Evolutionary conservation across 2,797 vertebrate genomes (phyloP).

Genomic region (Austrolebias charrua): DNA sequence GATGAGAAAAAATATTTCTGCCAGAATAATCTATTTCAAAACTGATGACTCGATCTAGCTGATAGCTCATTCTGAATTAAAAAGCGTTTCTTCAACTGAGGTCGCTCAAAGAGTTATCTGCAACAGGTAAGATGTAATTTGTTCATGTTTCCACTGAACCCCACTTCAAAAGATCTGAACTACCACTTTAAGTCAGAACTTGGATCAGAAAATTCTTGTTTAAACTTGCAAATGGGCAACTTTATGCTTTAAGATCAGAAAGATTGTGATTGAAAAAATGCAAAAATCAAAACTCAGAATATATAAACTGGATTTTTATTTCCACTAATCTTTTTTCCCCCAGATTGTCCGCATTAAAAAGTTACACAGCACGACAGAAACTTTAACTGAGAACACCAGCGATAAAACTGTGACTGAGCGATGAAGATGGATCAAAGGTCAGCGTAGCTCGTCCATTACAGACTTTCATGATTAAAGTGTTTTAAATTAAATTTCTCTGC

Average conservation of each 20-base stretch:
- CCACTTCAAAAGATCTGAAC: too few species aligned
- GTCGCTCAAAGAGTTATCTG: too few species aligned
- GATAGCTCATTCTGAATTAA: too few species aligned
- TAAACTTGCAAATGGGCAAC: background rate
- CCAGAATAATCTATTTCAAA: too few species aligned
- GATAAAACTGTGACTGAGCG: constrained; percentile 35
- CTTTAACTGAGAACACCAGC: constrained; percentile 19
- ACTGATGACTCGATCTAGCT: too few species aligned
- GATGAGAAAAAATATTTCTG: too few species aligned
- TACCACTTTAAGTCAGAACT: too few species aligned
- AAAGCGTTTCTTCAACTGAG: too few species aligned
- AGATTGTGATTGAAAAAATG: background rate
- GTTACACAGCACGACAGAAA: constrained; percentile 19
- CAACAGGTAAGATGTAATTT: too few species aligned
- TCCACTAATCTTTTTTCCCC: background rate
- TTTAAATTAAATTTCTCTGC: constrained; percentile 43
- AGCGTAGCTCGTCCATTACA: constrained; percentile 40
- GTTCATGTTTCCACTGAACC: too few species aligned
- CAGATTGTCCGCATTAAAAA: constrained; percentile 26
- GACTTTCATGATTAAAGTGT: constrained; percentile 38
- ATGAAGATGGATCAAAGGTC: constrained; percentile 62
- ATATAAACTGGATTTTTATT: background rate
- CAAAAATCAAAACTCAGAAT: background rate
- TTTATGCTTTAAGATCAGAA: background rate
- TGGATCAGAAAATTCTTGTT: too few species aligned